A percentile compares a stretch with the other conserved stretches of the same genome.
Evolutionary conservation across 2,113 vertebrate species (phyloP).

Genomic region (Oceanodroma tethys): DNA sequence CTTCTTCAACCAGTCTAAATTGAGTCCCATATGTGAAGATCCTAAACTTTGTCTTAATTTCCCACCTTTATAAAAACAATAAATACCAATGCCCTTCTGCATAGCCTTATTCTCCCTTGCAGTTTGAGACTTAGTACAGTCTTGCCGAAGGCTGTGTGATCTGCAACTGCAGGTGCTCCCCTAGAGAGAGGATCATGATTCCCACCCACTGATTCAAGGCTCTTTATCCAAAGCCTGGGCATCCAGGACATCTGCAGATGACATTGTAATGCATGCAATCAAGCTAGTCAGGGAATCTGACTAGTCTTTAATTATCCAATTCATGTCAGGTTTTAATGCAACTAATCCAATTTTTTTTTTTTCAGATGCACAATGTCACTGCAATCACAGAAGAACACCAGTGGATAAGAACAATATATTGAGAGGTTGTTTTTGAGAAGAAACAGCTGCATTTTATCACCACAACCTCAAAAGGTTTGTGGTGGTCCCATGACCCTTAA

Average conservation of each 20-base stretch:
- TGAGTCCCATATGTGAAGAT: neutral
- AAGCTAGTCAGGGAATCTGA: neutral
- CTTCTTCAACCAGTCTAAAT: neutral
- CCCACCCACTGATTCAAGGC: neutral
- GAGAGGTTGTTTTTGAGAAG: neutral
- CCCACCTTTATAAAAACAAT: neutral
- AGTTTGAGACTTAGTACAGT: neutral
- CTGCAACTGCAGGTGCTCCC: neutral
- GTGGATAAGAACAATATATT: neutral
- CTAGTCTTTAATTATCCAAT: constrained; percentile 6
- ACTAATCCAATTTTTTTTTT: neutral
- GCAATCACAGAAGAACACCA: neutral
- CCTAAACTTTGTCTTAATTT: neutral
- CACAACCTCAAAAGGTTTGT: constrained; percentile 36
- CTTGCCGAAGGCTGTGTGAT: neutral
- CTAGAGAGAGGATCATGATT: neutral
- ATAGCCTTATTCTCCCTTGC: neutral
- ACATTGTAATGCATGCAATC: neutral
- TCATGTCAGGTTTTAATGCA: neutral
- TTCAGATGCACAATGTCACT: neutral
- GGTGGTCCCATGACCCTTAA: constrained; percentile 50
- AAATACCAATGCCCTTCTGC: neutral
- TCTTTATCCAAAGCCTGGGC: neutral
- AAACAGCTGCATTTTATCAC: constrained; percentile 69
- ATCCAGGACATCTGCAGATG: neutral